These are phyloP conservation scores for Phalacrocorax brasilianus DNA, from an alignment of 2,113 vertebrate species.

Conservation along the genomic window DNA sequence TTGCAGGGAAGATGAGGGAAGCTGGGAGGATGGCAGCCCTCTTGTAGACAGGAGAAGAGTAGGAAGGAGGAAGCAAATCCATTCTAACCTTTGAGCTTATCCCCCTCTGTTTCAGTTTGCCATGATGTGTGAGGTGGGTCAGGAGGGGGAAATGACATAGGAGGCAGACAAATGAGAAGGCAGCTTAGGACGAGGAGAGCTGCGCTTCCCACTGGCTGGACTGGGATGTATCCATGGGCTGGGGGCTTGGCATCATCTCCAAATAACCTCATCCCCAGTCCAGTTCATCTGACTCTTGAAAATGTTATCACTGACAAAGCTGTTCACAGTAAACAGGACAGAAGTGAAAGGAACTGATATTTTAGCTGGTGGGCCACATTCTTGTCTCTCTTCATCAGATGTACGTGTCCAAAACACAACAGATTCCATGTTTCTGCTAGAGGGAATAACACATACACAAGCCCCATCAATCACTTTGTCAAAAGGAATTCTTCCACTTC, in stretches of 20 bases:
- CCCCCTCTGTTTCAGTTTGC: not conserved
- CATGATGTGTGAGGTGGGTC: not conserved
- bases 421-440: rapidly evolving
- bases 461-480: not conserved
- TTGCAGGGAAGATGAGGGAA: not conserved
- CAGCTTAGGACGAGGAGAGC: not conserved
- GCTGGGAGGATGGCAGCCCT: not conserved
- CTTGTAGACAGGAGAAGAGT: not conserved
- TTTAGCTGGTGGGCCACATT: not conserved
- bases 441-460: not conserved
- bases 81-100: not conserved
- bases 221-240: not conserved
- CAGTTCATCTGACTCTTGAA: not conserved
- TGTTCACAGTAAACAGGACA: not conserved
- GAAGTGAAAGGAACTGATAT: not conserved
- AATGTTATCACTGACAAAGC: not conserved
- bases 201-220: not conserved
- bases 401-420: not conserved
- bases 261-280: not conserved
- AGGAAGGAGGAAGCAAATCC: not conserved
- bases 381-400: not conserved
- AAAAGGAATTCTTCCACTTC: not conserved
- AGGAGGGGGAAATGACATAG: not conserved
- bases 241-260: not conserved
- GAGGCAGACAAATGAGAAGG: not conserved